phyloP scores from a whole-genome alignment of 1,140 invertebrate genomes.

The Epicauta chinensis region DNA sequence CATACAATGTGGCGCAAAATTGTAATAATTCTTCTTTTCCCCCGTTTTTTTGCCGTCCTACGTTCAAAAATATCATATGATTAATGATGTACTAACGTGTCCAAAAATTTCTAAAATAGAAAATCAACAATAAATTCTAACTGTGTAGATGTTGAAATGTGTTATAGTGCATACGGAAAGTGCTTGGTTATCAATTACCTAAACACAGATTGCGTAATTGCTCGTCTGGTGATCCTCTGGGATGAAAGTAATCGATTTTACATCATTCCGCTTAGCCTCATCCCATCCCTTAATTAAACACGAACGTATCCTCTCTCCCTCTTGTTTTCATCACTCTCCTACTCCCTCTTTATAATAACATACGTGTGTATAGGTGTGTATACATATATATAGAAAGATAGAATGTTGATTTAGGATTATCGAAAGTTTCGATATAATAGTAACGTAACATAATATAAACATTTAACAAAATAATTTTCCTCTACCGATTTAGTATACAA shows the following conservation, averaged over 20 bases:
- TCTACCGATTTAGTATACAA: too few relatives aligned
- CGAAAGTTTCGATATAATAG: background rate
- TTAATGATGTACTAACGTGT: too few relatives aligned
- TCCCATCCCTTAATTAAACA: constrained; percentile 33
- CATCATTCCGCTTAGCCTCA: constrained; percentile 28
- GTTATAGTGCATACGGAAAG: background rate
- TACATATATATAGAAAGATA: background rate
- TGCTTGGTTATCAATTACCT: constrained; percentile 34
- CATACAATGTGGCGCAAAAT: too few relatives aligned
- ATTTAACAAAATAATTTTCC: too few relatives aligned
- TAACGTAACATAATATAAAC: too few relatives aligned
- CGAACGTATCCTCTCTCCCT: background rate
- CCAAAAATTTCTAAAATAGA: too few relatives aligned
- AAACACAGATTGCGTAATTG: constrained; percentile 34
- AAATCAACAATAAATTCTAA: too few relatives aligned
- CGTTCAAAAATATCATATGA: too few relatives aligned
- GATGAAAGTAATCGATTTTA: constrained; percentile 35
- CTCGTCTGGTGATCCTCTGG: constrained; percentile 32
- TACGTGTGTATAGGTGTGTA: too few relatives aligned
- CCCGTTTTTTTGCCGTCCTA: too few relatives aligned
- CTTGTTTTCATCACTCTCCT: constrained; percentile 12
- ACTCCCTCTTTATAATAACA: constrained; percentile 2
- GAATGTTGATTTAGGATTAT: constrained; percentile 25
- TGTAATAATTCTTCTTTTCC: too few relatives aligned
- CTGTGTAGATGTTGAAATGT: constrained; percentile 7